Conservation (phyloP, 2,797 vertebrate species). For the Sphenodon punctatus region DNA sequence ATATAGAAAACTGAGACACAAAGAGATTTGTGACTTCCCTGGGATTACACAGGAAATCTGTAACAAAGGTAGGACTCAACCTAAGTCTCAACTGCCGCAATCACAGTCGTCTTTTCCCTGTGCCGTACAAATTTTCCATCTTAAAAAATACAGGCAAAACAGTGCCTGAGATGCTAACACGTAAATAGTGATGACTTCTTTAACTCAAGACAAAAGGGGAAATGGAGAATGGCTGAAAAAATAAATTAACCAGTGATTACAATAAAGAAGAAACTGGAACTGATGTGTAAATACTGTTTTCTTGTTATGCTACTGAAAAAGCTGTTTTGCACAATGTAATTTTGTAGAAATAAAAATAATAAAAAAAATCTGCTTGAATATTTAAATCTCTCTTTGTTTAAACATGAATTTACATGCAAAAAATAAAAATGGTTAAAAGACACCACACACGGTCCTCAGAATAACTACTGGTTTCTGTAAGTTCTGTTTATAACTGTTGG, state of each 20-base stretch:
- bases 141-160: constrained; percentile 64
- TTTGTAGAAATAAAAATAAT: constrained; percentile 29
- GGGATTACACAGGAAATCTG: constrained; percentile 28
- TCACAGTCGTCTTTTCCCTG: constrained; percentile 55
- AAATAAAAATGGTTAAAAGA: constrained; percentile 22
- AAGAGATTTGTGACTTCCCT: constrained; percentile 27
- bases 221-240: constrained; percentile 53
- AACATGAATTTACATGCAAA: constrained; percentile 29
- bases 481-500: constrained; percentile 51
- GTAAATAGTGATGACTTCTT: constrained; percentile 62
- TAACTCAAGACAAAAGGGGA: constrained; percentile 60
- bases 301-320: constrained; percentile 42
- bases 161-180: too few species aligned
- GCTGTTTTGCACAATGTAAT: constrained; percentile 25
- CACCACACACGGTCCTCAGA: constrained; percentile 7
- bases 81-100: constrained; percentile 47
- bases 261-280: constrained; percentile 60
- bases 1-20: constrained; percentile 7
- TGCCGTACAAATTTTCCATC: constrained; percentile 65
- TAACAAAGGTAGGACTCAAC: constrained; percentile 53
- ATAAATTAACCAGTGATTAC: constrained; percentile 62
- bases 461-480: constrained; percentile 26
- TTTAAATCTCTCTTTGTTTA: constrained; percentile 15
- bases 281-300: constrained; percentile 55
- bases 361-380: constrained; percentile 29